Evolutionary conservation across 2,888 invertebrate species (phyloP), one percentile per base, ranked within the genome.

Genomic region (Drosophila anomalipes): DNA sequence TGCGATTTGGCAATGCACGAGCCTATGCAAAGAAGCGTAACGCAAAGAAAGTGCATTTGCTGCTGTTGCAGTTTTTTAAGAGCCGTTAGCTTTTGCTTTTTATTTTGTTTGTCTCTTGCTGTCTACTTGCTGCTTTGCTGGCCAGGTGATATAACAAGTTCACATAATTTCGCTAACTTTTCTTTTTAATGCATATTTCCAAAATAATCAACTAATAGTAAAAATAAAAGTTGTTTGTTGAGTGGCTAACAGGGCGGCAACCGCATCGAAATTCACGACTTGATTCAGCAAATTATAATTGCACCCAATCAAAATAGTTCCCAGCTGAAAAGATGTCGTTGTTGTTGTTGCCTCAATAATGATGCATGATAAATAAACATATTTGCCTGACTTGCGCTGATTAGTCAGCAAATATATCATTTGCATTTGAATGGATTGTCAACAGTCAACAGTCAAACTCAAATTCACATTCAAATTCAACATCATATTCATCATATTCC

Each of bases 11-110:
- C 81, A 84, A 84, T 86, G 86, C 84, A 79, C 73, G 79, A 57
- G 65, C 39, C 80, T 69, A 87, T 74, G 87, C 89, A 87, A 89
- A 89, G 88, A 89, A 89, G 87, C 87, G 89, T 88, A 87, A 89
- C 87, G 87, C 86, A 82, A 87, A 87, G 87, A 87, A 87, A 87
- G 87, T 87, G 81, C 82, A 84, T 60, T 54, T 79, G 70, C 58
- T 70, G 66, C 60, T 70, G 52, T 62, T 66, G 65, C 72, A 52
- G 73, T 62, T 71, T 76, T 71, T 35, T 51, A 68, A 83, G 77
- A 82, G 77, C 66, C 70, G 65, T 68, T 69, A 67, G 79, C 66
- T 71, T 57, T 54, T 44, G 51, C 60, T 58, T 74, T 70, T 61
- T 61, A 56, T 51, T 49, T 39, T 57, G 53, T 44, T 63, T 79